These are phyloP conservation scores for Eucera pruinosa DNA, from an alignment of 2,888 invertebrate genomes.

Conservation along the genomic window DNA sequence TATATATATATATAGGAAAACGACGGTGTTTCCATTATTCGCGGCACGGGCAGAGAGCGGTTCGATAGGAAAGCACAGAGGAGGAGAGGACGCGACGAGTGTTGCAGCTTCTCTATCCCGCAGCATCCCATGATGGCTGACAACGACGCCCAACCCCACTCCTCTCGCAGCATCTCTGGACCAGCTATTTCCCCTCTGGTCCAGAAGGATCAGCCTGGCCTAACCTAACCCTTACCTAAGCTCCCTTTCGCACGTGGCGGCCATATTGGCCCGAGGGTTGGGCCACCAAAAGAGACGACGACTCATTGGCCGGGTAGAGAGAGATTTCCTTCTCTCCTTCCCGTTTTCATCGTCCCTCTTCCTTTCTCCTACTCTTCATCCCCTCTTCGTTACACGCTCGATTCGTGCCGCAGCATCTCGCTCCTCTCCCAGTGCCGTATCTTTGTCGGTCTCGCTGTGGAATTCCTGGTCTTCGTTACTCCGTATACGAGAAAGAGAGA, in stretches of 20 bases:
- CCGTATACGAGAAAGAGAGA: background rate
- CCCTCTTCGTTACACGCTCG: background rate
- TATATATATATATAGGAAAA: too few species aligned
- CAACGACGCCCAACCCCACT: conserved; percentile 72
- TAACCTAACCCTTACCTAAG: conserved; percentile 76
- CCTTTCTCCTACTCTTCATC: background rate
- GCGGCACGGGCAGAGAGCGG: conserved; percentile 35
- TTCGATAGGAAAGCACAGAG: conserved; percentile 42
- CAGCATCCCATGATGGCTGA: conserved; percentile 83
- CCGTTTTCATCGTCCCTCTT: background rate
- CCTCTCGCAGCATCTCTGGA: conserved; percentile 41
- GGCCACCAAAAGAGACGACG: conserved; percentile 81
- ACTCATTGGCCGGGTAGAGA: conserved; percentile 78
- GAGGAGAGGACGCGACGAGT: background rate
- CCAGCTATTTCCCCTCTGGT: conserved; percentile 60
- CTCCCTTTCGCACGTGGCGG: conserved; percentile 78
- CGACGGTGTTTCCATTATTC: conserved; percentile 71
- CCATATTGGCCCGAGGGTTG: conserved; percentile 83
- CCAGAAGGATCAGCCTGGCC: conserved; percentile 75
- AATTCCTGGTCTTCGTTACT: conserved; percentile 54
- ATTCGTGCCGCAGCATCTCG: too few species aligned
- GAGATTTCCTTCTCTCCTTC: conserved; percentile 28
- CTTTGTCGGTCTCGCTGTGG: conserved; percentile 47
- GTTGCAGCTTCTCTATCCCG: conserved; percentile 69
- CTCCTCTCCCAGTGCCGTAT: background rate